Percentiles rank a stretch among this genome's conserved stretches.
Conservation (phyloP, 2,888 invertebrate species). For the Lydus trimaculatus region DNA sequence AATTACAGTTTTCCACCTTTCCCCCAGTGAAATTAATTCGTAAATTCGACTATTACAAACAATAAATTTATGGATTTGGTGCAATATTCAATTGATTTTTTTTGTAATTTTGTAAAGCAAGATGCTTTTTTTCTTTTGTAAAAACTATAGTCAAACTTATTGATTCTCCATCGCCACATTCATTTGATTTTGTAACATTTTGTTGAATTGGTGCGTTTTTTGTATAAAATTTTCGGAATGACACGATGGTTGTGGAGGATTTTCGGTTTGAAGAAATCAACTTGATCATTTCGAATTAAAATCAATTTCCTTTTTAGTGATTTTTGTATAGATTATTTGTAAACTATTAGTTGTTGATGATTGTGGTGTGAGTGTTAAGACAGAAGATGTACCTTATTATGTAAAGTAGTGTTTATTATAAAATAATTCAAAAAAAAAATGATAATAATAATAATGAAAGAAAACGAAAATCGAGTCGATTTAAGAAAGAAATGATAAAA, state of each 20-base stretch:
- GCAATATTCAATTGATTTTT: constrained; percentile 27
- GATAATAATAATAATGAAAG: constrained; percentile 20
- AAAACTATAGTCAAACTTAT: not conserved
- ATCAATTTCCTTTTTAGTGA: constrained; percentile 50
- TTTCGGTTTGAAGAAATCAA: constrained; percentile 24
- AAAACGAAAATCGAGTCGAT: not conserved
- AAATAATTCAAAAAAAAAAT: not conserved
- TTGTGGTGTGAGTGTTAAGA: constrained; percentile 56
- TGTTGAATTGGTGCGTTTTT: constrained; percentile 28
- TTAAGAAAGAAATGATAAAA: constrained; percentile 1
- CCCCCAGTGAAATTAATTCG: not conserved
- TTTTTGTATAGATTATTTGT: constrained; percentile 56
- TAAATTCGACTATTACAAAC: too few species aligned
- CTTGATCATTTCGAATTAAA: constrained; percentile 29
- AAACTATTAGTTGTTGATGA: constrained; percentile 53
- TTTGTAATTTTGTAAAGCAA: constrained; percentile 13
- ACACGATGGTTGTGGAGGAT: constrained; percentile 25
- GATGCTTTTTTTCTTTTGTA: constrained; percentile 12
- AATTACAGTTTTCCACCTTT: not conserved
- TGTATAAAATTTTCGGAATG: constrained; percentile 30
- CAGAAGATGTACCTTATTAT: constrained; percentile 60
- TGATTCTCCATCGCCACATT: not conserved
- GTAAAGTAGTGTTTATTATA: constrained; percentile 58
- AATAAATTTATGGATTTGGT: constrained; percentile 24
- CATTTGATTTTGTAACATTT: constrained; percentile 24